Evolutionary conservation across 2,113 vertebrate species (phyloP).

Genomic region (Mus spicilegus): DNA sequence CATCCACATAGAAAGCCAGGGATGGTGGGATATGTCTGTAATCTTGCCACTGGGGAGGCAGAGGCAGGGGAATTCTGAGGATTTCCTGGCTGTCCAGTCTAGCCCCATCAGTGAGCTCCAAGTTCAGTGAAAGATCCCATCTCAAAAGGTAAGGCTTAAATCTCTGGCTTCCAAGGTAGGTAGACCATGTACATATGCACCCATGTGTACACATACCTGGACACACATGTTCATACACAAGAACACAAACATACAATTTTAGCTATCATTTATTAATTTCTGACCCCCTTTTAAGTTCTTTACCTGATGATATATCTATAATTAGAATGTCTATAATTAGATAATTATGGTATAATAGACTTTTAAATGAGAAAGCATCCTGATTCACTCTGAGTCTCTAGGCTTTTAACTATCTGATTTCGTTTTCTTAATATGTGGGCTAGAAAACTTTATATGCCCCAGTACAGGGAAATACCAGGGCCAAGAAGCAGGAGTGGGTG

Average conservation of each 20-base stretch:
- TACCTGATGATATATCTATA: background rate
- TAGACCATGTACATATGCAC: background rate
- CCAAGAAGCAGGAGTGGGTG: too few species aligned
- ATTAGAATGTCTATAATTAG: slow-evolving; percentile 1
- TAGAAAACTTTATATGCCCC: background rate
- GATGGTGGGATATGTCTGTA: background rate
- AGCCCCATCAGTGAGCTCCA: background rate
- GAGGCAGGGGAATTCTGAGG: background rate
- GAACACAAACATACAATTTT: background rate
- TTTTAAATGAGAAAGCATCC: background rate
- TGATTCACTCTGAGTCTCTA: background rate
- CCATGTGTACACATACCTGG: background rate
- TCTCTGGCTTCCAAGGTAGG: background rate
- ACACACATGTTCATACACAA: background rate
- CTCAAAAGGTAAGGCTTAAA: background rate
- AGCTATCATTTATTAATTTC: background rate
- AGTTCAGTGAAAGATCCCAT: background rate
- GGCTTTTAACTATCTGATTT: background rate
- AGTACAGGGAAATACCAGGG: too few species aligned
- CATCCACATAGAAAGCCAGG: background rate
- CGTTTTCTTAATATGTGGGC: background rate
- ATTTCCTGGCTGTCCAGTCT: background rate
- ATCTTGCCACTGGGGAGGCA: background rate
- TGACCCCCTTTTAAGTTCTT: background rate
- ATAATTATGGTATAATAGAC: background rate